Base-by-base conservation (phyloP, 2,888 invertebrate genomes). In the Dione vanillae region DNA sequence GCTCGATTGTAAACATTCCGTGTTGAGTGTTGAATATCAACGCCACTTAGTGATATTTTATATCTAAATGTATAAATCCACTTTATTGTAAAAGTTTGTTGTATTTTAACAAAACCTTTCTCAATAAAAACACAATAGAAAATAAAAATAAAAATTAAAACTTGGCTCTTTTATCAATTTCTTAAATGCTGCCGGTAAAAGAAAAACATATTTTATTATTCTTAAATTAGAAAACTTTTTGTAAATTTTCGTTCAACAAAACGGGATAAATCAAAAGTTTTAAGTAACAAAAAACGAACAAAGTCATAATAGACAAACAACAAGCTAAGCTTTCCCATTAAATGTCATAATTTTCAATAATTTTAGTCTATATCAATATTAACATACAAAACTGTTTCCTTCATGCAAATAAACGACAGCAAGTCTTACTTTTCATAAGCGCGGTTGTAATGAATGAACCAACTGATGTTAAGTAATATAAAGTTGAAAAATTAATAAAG, bases 401-500 rank as follows among this genome's bases (percentile, higher is more conserved):
- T 8, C 27, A 43, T 35, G 51, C 56, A 69, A 69, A 69, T 72
- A 67, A 67, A 64, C 65, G 58, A 59, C 66, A 70, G 66, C 66
- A 58, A 69, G 49, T 20, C 35, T 43, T 65, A 19, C 65, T 72
- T 70, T 74, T 74, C 51, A 70, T 69, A 70, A 74, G 69, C 45
- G 67, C 35, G 47, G 47, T 69, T 67, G 74, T 83, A 86, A 83
- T 85, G 82, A 85, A 89, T 88, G 85, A 88, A 86, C 83, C 85
- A 82, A 86, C 87, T 81, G 89, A 87, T 89, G 87, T 85, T 89
- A 87, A 89, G 91, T 90, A 92, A 93, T 92, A 92, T 91, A 92
- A 93, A 93, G 92, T 93, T 93, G 88, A 90, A 93, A 93, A 93
- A 93, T 93, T 93, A 93, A 93, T 93, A 93, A 93, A 92, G 92